These are phyloP conservation scores for Candoia aspera DNA, from an alignment of 2,113 vertebrate genomes.

Conservation along the genomic window DNA sequence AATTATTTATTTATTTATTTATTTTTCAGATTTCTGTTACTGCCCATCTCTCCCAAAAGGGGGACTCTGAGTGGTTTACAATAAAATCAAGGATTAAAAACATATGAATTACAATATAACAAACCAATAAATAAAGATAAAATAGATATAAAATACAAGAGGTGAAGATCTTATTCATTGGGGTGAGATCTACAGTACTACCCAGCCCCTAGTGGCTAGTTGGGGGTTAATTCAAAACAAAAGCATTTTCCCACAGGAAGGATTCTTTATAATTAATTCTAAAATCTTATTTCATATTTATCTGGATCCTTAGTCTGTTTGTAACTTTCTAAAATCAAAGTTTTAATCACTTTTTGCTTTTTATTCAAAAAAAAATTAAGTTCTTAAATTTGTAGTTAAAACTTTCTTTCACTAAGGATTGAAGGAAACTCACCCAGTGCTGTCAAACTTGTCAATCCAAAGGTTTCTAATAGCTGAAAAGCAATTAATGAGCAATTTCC, in stretches of 20 bases:
- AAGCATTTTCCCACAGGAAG: neutral
- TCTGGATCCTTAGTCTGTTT: neutral
- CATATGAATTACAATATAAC: too few species aligned
- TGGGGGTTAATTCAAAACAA: neutral
- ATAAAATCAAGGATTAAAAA: too few species aligned
- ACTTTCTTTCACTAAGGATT: neutral
- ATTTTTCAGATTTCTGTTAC: too few species aligned
- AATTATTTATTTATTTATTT: too few species aligned
- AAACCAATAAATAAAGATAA: too few species aligned
- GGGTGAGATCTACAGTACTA: too few species aligned
- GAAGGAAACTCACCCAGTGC: neutral
- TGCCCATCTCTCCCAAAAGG: too few species aligned
- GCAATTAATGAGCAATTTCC: neutral
- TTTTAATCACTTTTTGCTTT: neutral
- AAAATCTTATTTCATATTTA: neutral
- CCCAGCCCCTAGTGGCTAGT: too few species aligned
- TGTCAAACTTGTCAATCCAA: neutral
- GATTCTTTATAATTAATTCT: neutral
- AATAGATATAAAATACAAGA: too few species aligned
- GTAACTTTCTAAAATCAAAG: neutral
- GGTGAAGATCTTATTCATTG: too few species aligned
- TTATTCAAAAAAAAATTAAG: neutral
- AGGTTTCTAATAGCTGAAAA: neutral
- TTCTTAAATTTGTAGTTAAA: neutral
- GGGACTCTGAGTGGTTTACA: too few species aligned